Evolutionary conservation across 2,888 invertebrate species (phyloP), one percentile per base, ranked within the genome.

Genomic region (Archips crataeganus): DNA sequence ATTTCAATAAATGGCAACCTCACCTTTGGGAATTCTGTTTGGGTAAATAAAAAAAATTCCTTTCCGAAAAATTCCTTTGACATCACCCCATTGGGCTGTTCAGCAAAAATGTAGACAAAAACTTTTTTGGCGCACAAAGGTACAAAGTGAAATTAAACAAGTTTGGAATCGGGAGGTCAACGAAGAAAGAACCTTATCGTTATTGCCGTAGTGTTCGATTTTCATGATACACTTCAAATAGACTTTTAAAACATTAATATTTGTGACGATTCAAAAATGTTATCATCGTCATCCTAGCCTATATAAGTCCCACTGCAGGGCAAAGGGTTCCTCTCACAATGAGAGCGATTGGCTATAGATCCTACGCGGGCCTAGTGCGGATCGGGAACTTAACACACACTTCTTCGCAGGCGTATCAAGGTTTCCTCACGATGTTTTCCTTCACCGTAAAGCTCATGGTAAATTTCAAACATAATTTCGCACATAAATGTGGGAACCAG

Each of bases 61-160:
- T 49, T 15, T 42, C 61, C n/a, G 4, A 68, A 75, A 68, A 75
- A 69, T 75, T 75, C 63, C 83, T 84, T 84, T 84, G 85, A 80
- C 82, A 82, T 77, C 75, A 63, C 73, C 77, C 80, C 79, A 79
- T 83, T 79, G 78, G 75, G 78, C 76, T 76, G 78, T 80, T 81
- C 84, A 81, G 80, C 78, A 77, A 77, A 80, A 83, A 83, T 82
- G 81, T 83, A 82, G 81, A 80, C 74, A 80, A 80, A 80, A 83
- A 79, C 80, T 82, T 84, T 86, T 85, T 79, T 80, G 73, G 78
- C 32, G 78, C 85, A 86, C 86, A 90, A 87, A 89, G 89, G 89
- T 87, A 84, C 82, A 82, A 79, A 84, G 78, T 83, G 78, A 86
- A 88, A 88, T 88, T 88, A 89, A 88, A 89, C 85, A 87, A 85